phyloP scores from a whole-genome alignment of 2,888 invertebrate species.

The Phytoseiulus persimilis region DNA sequence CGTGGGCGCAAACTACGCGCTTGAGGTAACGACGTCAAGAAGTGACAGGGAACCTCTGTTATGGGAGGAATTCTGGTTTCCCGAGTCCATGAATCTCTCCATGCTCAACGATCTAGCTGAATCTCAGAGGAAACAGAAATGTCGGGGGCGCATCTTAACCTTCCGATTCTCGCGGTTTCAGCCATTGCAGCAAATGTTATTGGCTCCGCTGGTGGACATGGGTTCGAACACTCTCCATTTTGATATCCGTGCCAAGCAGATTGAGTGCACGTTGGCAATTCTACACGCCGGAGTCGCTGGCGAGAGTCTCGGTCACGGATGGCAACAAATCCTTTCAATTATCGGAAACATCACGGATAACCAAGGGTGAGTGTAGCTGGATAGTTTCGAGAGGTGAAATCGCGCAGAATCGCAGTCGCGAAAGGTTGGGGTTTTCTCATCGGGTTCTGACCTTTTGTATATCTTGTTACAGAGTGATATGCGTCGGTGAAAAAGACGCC shows the following conservation, averaged over 20 bases:
- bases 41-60: background rate
- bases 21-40: background rate
- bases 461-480: background rate
- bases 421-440: background rate
- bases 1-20: background rate
- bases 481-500: slow-evolving; percentile 32
- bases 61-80: background rate
- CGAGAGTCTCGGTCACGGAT: slow-evolving; percentile 82
- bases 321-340: slow-evolving; percentile 87
- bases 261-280: slow-evolving; percentile 85
- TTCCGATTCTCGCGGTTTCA: background rate
- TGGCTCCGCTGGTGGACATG: slow-evolving; percentile 82
- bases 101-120: background rate
- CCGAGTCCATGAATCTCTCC: no score
- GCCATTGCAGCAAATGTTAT: slow-evolving; percentile 55
- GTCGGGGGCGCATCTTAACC: background rate
- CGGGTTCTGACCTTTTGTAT: background rate
- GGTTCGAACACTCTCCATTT: slow-evolving; percentile 74
- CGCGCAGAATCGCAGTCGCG: no score
- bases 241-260: slow-evolving; percentile 85
- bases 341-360: slow-evolving; percentile 89
- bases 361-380: slow-evolving; percentile 61
- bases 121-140: background rate
- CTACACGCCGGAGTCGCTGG: slow-evolving; percentile 71
- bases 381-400: no score